These are phyloP conservation scores for Nomada hirtipes DNA, from an alignment of 2,888 invertebrate genomes.

Conservation along the genomic window DNA sequence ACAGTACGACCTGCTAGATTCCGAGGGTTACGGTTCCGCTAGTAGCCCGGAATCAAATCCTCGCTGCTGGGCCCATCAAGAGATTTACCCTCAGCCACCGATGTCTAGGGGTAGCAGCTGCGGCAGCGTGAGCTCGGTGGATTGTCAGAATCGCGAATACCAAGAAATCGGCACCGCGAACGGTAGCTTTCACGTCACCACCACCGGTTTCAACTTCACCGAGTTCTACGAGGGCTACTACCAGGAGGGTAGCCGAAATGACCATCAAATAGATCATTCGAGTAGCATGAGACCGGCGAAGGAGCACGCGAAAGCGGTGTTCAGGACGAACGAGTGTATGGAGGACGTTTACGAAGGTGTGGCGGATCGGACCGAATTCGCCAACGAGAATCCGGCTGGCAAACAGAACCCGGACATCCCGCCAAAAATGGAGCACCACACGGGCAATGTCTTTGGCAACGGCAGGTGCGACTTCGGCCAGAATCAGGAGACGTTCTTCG, in stretches of 20 bases:
- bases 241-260: constrained; percentile 71
- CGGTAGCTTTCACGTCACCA: constrained; percentile 57
- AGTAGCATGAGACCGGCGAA: constrained; percentile 58
- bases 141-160: constrained; percentile 78
- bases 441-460: constrained; percentile 35
- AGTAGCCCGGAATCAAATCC: constrained; percentile 81
- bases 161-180: constrained; percentile 68
- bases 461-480: constrained; percentile 64
- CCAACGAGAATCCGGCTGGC: constrained; percentile 24
- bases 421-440: constrained; percentile 56
- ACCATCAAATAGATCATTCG: constrained; percentile 47
- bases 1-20: constrained; percentile 80
- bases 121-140: constrained; percentile 79
- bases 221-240: constrained; percentile 79
- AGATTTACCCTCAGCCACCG: constrained; percentile 79
- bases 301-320: constrained; percentile 66
- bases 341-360: constrained; percentile 67
- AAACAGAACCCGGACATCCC: constrained; percentile 50
- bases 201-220: constrained; percentile 71
- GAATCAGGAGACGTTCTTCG: constrained; percentile 59
- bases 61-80: constrained; percentile 74
- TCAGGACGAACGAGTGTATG: constrained; percentile 69
- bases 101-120: constrained; percentile 80
- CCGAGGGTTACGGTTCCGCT: constrained; percentile 81
- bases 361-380: constrained; percentile 42